These are phyloP conservation scores for Seira sanloemensis DNA, from an alignment of 2,888 invertebrate genomes.

Conservation along the genomic window DNA sequence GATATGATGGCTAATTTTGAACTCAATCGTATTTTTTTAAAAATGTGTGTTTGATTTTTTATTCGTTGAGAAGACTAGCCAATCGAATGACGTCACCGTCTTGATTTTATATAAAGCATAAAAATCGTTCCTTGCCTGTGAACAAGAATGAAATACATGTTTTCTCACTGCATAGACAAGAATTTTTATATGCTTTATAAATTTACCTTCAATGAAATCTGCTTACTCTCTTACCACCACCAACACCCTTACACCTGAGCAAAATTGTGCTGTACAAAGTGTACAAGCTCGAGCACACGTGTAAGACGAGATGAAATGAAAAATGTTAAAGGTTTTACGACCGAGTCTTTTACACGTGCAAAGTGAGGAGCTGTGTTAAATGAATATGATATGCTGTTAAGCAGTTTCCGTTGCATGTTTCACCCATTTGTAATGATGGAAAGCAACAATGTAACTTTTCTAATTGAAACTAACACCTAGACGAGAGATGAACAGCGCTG, in stretches of 20 bases:
- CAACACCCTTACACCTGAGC: not conserved
- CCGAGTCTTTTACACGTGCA: not conserved
- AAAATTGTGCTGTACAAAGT: not conserved
- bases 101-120: no score
- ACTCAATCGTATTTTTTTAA: no score
- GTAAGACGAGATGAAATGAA: conserved; percentile 4
- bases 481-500: no score
- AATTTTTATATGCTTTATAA: not conserved
- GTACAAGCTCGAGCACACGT: conserved; percentile 1
- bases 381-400: conserved; percentile 1
- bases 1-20: no score
- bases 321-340: not conserved
- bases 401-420: conserved; percentile 4
- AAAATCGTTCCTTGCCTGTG: not conserved
- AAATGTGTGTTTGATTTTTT: not conserved
- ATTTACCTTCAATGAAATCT: not conserved
- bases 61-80: not conserved
- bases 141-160: conserved; percentile 4
- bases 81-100: not conserved
- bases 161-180: not conserved
- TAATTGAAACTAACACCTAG: no score
- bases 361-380: not conserved
- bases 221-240: not conserved
- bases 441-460: no score
- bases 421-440: no score